Evolutionary conservation across 2,888 invertebrate genomes (phyloP), one percentile per base, ranked within the genome.

Genomic region (Drosophila hawaiiensis): DNA sequence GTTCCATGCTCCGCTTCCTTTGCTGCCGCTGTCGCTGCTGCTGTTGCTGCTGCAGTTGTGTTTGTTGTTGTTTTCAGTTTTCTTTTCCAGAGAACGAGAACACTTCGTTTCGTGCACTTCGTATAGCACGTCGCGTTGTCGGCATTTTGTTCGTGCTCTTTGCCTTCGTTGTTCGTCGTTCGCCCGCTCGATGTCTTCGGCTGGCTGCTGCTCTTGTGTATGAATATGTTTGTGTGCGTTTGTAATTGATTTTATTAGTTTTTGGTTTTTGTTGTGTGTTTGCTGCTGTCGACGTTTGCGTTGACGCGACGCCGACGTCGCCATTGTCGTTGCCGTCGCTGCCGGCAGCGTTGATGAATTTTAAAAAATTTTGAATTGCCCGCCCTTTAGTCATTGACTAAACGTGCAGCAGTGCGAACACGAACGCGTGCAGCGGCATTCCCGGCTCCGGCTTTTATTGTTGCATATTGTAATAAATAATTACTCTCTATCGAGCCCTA

Each of bases 231-330:
- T 81, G 79, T 79, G 85, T 83, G 85, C 82, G 82, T 89, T 88
- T 80, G 89, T 90, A 92, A 92, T 92, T 92, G 92, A 91, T 92
- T 92, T 92, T 91, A 92, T 92, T 91, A 92, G 91, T 92, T 92
- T 91, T 89, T 84, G 89, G 86, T 86, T 87, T 87, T 85, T 89
- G 90, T 85, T 86, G 89, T 86, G 82, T 88, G 85, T 89, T 86
- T 86, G 87, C 81, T 73, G 82, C 84, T 77, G 89, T 74, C 79
- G 78, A 66, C 73, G 80, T 73, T 72, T 68, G 66, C 83, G 78
- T 67, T 72, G 73, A 53, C 75, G 76, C 73, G 63, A 33, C 74
- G 71, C 31, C n/a, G 68, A 19, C 63, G 80, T 47, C 66, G 60
- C 59, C 69, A 81, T 55, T 35, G 71, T 41, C 29, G 79, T 61